Conservation (phyloP, 2,113 vertebrate genomes). For the Eulemur macaco region DNA sequence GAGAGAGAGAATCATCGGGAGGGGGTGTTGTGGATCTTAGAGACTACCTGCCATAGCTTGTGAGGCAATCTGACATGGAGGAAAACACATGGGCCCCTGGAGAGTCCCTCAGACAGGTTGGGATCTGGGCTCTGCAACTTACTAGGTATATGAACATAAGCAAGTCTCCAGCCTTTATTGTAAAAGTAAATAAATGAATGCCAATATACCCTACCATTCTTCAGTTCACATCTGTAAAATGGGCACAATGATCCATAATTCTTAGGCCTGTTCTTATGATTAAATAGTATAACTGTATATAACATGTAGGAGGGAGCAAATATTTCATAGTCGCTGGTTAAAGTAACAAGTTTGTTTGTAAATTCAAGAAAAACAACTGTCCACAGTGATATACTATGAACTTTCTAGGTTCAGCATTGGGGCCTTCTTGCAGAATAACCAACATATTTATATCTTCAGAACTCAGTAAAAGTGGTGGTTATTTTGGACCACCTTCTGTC, state of each 20-base stretch:
- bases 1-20: background rate
- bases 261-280: background rate
- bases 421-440: slow-evolving; percentile 56
- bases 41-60: background rate
- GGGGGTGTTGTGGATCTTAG: too few species aligned
- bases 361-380: slow-evolving; percentile 33
- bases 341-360: background rate
- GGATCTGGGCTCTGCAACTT: background rate
- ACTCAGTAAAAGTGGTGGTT: slow-evolving; percentile 68
- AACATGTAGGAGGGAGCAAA: background rate
- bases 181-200: background rate
- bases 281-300: background rate
- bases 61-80: background rate
- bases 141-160: background rate
- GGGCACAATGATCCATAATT: background rate
- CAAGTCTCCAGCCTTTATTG: background rate
- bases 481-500: slow-evolving; percentile 78
- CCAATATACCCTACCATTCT: background rate
- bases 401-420: slow-evolving; percentile 27
- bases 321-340: background rate
- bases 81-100: background rate
- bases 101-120: background rate
- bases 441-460: slow-evolving; percentile 68
- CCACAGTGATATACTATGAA: slow-evolving; percentile 36
- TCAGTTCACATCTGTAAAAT: background rate